A percentile compares a stretch with the other conserved stretches of the same genome.
phyloP scores from a whole-genome alignment of 2,113 vertebrate species.

The Climacteris rufus region DNA sequence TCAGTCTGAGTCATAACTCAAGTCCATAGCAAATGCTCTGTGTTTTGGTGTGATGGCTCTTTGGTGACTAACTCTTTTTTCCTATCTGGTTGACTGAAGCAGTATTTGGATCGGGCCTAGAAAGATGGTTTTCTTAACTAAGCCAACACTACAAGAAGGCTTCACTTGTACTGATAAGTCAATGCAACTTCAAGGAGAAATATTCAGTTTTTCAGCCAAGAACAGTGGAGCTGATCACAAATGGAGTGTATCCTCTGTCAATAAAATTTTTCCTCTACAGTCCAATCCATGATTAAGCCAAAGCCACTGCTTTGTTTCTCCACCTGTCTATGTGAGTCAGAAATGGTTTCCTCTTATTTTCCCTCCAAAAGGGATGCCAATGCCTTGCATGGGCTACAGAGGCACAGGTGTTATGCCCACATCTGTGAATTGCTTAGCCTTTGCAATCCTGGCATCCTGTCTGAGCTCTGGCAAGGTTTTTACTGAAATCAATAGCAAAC shows the following conservation, averaged over 20 bases:
- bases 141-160: background rate
- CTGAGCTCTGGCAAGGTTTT: background rate
- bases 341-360: background rate
- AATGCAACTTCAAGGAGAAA: background rate
- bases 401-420: background rate
- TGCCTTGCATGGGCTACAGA: background rate
- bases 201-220: background rate
- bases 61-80: background rate
- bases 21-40: background rate
- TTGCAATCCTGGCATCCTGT: background rate
- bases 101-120: background rate
- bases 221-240: background rate
- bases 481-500: background rate
- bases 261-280: background rate
- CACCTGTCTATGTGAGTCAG: slow-evolving; percentile 54
- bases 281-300: background rate
- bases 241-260: background rate
- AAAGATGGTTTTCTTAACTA: background rate
- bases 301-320: slow-evolving; percentile 15
- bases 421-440: background rate
- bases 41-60: background rate
- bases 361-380: background rate
- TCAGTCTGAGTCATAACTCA: background rate
- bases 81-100: background rate
- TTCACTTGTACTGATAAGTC: background rate